A percentile compares a stretch with the other conserved stretches of the same genome.
These are phyloP conservation scores for Sternotherus odoratus DNA, from an alignment of 2,797 vertebrate genomes.

Conservation along the genomic window DNA sequence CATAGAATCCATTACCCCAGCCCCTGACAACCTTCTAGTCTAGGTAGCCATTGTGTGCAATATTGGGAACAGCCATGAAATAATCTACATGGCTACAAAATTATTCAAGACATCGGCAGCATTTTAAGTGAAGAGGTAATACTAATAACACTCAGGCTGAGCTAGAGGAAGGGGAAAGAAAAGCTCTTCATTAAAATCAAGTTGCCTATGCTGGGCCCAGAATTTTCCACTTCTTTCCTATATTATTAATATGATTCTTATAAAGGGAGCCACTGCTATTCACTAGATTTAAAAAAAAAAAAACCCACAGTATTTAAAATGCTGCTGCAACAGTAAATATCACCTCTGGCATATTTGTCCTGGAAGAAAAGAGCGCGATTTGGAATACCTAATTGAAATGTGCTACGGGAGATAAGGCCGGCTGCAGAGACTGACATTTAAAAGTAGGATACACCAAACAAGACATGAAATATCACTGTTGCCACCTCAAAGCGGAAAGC, in stretches of 20 bases:
- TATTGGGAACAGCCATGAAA: neutral
- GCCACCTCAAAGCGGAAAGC: slow-evolving; percentile 75
- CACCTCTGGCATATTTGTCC: slow-evolving; percentile 81
- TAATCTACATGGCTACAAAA: neutral
- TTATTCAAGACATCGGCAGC: neutral
- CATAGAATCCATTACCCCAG: neutral
- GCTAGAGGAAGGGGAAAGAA: neutral
- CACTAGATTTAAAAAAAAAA: neutral
- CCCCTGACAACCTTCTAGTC: neutral
- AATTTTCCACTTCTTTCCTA: slow-evolving; percentile 36
- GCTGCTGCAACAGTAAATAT: slow-evolving; percentile 79
- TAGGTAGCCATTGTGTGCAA: neutral
- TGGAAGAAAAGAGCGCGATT: slow-evolving; percentile 76
- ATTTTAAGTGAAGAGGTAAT: neutral
- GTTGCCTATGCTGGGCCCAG: slow-evolving; percentile 14
- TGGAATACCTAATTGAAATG: slow-evolving; percentile 86
- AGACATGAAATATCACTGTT: slow-evolving; percentile 81
- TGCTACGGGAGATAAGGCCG: slow-evolving; percentile 82
- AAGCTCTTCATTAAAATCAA: slow-evolving; percentile 56
- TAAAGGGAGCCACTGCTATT: slow-evolving; percentile 48
- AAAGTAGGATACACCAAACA: slow-evolving; percentile 77
- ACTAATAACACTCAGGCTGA: slow-evolving; percentile 22
- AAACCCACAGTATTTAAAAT: slow-evolving; percentile 78
- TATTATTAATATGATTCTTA: slow-evolving; percentile 59
- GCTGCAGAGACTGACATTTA: slow-evolving; percentile 83